A percentile compares a stretch with the other conserved stretches of the same genome.
Conservation (phyloP, 1,140 invertebrate genomes). For the Rhyzopertha dominica region DNA sequence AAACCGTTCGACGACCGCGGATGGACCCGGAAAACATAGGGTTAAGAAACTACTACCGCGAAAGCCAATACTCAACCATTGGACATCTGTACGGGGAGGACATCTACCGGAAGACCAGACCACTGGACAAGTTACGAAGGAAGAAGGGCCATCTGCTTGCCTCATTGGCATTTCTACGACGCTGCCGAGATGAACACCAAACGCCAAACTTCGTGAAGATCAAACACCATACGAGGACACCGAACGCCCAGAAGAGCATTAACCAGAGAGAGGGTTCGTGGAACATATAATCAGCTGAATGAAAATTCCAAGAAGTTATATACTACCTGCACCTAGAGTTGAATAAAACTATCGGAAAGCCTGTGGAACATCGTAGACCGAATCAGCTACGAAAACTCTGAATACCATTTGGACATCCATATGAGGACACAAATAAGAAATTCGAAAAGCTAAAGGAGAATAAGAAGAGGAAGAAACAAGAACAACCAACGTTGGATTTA, state of each 20-base stretch:
- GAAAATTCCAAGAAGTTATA: neutral
- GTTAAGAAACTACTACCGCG: no score
- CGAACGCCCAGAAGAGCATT: neutral
- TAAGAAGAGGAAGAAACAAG: constrained; percentile 1
- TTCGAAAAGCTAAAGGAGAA: constrained; percentile 1
- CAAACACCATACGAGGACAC: neutral
- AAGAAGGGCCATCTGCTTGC: constrained; percentile 9
- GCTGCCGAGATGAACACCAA: constrained; percentile 1
- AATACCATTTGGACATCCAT: neutral
- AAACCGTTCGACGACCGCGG: no score
- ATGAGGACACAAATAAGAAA: constrained; percentile 2
- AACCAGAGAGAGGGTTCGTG: neutral
- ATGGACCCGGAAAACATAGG: no score
- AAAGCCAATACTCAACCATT: no score
- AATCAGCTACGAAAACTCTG: neutral
- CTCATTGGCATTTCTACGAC: constrained; percentile 10
- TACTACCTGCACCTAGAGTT: neutral
- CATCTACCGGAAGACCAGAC: neutral
- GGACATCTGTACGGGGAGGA: no score
- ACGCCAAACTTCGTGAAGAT: constrained; percentile 8
- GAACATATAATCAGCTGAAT: constrained; percentile 6
- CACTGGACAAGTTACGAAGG: constrained; percentile 6
- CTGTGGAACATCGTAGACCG: neutral
- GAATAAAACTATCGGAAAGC: neutral
- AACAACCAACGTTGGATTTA: neutral